phyloP scores from a whole-genome alignment of 2,888 invertebrate species.

The Norana najaformis region DNA sequence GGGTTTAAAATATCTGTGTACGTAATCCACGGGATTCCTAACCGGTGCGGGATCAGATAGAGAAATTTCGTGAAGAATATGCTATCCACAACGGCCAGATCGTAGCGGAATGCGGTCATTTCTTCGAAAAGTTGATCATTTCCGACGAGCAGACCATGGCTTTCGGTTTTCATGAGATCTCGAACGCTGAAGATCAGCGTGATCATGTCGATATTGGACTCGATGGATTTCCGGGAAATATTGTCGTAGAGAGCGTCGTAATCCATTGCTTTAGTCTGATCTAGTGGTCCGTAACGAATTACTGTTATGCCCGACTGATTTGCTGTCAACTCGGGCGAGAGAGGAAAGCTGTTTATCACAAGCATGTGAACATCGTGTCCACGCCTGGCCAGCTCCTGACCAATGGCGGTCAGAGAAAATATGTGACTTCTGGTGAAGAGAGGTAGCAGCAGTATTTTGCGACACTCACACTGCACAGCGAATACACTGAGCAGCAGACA shows the following conservation, averaged over 20 bases:
- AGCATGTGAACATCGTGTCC: conserved; percentile 31
- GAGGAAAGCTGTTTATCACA: background rate
- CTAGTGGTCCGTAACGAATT: background rate
- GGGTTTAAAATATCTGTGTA: conserved; percentile 31
- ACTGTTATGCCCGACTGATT: background rate
- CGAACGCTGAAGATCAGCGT: background rate
- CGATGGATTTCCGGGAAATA: background rate
- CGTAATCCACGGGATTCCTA: conserved; percentile 32
- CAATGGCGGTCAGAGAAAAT: conserved; percentile 17
- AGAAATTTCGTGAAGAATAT: conserved; percentile 19
- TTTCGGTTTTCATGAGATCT: conserved; percentile 4
- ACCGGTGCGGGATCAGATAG: conserved; percentile 29
- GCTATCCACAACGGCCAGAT: conserved; percentile 33
- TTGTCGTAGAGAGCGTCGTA: background rate
- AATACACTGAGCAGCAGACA: background rate
- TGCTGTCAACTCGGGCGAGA: background rate
- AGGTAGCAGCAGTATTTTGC: conserved; percentile 18
- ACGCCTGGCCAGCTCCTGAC: conserved; percentile 10
- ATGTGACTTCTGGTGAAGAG: conserved; percentile 24
- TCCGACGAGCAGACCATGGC: background rate
- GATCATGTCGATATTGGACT: background rate
- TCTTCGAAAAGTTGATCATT: conserved; percentile 24
- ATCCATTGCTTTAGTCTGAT: background rate
- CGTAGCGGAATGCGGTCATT: conserved; percentile 30
- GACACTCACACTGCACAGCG: background rate